phyloP scores from a whole-genome alignment of 2,797 vertebrate genomes.

The Chiroxiphia lanceolata region DNA sequence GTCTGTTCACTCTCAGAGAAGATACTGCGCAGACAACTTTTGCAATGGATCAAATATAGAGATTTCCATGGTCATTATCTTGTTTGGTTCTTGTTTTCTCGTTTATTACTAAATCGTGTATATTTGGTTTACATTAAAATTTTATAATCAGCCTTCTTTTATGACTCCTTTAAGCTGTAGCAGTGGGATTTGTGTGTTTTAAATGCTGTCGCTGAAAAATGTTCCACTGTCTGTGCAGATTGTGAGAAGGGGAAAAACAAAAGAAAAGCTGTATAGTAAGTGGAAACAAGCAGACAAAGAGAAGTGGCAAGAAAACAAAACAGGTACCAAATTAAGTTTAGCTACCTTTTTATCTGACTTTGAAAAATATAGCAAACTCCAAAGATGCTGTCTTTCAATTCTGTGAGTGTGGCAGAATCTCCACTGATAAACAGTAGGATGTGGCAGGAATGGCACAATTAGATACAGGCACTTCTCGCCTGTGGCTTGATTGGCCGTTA shows the following conservation, averaged over 20 bases:
- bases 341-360: neutral
- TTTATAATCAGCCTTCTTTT: conserved; percentile 6
- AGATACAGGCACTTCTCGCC: neutral
- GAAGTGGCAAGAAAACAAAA: neutral
- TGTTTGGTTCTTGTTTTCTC: neutral
- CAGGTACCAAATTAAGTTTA: neutral
- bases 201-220: neutral
- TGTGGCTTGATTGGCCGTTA: neutral
- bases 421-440: neutral
- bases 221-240: neutral
- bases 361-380: neutral
- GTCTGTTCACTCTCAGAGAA: neutral
- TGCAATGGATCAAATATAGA: neutral
- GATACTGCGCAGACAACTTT: neutral
- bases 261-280: neutral
- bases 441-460: neutral
- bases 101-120: neutral
- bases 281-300: conserved; percentile 41
- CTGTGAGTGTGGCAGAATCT: neutral
- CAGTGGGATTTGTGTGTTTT: neutral
- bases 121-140: neutral
- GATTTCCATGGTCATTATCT: neutral
- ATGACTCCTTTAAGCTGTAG: neutral
- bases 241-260: neutral
- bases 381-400: neutral